phyloP scores from a whole-genome alignment of 1,140 invertebrate genomes.

The Cheumatopsyche charites region DNA sequence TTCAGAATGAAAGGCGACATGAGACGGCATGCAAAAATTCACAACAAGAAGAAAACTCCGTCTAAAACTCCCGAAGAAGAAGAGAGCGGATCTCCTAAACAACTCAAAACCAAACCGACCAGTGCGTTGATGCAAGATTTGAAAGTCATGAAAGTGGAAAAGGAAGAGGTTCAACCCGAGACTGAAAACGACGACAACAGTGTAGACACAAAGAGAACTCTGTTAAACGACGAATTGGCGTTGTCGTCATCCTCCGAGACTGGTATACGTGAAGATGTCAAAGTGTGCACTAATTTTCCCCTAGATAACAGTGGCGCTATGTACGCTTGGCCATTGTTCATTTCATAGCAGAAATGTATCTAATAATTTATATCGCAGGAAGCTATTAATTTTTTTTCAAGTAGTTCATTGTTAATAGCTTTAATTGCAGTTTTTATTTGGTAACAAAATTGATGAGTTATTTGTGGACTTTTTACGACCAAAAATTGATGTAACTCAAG shows the following conservation, averaged over 20 bases:
- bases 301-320: conserved; percentile 37
- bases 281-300: conserved; percentile 40
- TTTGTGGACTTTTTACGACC: no score
- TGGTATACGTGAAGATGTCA: conserved; percentile 28
- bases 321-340: conserved; percentile 43
- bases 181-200: conserved; percentile 40
- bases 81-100: not conserved
- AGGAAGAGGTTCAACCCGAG: conserved; percentile 35
- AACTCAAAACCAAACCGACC: not conserved
- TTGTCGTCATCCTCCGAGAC: conserved; percentile 33
- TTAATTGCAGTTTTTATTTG: no score
- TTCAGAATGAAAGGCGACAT: conserved; percentile 87
- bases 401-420: no score
- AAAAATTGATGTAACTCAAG: no score
- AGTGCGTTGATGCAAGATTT: conserved; percentile 9
- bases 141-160: conserved; percentile 43
- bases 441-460: no score
- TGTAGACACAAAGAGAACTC: conserved; percentile 26
- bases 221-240: conserved; percentile 35
- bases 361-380: not conserved
- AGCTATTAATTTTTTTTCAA: not conserved
- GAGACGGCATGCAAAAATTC: conserved; percentile 85
- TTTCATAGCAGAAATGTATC: conserved; percentile 10
- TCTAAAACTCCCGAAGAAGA: not conserved
- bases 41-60: conserved; percentile 55